phyloP scores from a whole-genome alignment of 2,113 vertebrate species.

The Vicugna pacos region DNA sequence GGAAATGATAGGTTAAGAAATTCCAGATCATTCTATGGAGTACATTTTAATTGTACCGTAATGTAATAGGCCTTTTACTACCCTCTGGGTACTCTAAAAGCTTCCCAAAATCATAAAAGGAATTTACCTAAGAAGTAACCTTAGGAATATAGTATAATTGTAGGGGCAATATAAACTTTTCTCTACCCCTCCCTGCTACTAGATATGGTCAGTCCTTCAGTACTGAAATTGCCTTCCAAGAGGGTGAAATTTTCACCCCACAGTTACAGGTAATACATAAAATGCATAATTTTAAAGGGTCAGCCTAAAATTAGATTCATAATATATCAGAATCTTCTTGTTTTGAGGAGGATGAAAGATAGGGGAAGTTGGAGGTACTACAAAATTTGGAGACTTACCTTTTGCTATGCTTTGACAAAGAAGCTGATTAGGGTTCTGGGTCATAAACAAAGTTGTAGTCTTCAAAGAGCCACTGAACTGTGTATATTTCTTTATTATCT shows the following conservation, averaged over 20 bases:
- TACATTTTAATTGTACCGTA: not conserved
- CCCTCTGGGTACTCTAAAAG: not conserved
- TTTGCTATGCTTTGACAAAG: not conserved
- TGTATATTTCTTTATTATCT: slow-evolving; percentile 3
- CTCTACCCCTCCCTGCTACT: not conserved
- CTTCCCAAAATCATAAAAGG: not conserved
- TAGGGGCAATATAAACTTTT: slow-evolving; percentile 15
- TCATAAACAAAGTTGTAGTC: not conserved
- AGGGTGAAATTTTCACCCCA: not conserved
- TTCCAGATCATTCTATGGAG: not conserved
- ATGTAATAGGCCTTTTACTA: not conserved
- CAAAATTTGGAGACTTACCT: not conserved
- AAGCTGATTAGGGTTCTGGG: not conserved
- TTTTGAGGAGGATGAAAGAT: not conserved
- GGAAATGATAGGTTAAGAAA: not conserved
- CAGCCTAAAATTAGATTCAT: slow-evolving; percentile 36
- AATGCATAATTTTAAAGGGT: slow-evolving; percentile 32
- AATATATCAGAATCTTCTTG: not conserved
- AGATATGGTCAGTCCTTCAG: not conserved
- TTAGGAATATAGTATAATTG: not conserved
- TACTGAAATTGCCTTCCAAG: slow-evolving; percentile 13
- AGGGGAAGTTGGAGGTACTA: not conserved
- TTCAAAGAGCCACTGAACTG: not conserved
- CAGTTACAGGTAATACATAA: slow-evolving; percentile 28
- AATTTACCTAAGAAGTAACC: slow-evolving; percentile 21